Conservation (phyloP, 1,140 invertebrate species). For the Phthorimaea operculella region DNA sequence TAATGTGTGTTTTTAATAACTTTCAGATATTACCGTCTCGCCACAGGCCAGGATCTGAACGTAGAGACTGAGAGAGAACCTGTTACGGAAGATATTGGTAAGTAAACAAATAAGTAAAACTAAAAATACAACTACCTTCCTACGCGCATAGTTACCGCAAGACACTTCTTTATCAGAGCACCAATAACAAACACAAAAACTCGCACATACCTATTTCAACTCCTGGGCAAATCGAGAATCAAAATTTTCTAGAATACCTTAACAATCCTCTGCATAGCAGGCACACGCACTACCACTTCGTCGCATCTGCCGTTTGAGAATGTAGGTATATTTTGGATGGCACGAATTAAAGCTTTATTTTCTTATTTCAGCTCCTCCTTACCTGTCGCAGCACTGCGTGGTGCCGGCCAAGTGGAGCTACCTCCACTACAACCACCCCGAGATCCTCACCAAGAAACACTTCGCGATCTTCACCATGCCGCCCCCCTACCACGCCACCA, state of each 20-base stretch:
- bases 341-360: slow-evolving; percentile 11
- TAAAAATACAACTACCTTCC: too few relatives aligned
- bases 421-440: slow-evolving; percentile 63
- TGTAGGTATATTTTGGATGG: too few relatives aligned
- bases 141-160: background rate
- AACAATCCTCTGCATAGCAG: too few relatives aligned
- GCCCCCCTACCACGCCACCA: slow-evolving; percentile 70
- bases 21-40: slow-evolving; percentile 74
- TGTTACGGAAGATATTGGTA: slow-evolving; percentile 74
- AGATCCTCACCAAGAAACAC: slow-evolving; percentile 57
- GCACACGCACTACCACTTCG: too few relatives aligned
- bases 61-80: slow-evolving; percentile 72
- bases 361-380: slow-evolving; percentile 78
- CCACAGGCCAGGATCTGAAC: slow-evolving; percentile 71
- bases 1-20: background rate
- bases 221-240: too few relatives aligned
- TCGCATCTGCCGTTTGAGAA: too few relatives aligned
- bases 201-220: too few relatives aligned
- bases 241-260: too few relatives aligned
- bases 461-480: slow-evolving; percentile 70
- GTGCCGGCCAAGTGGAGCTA: slow-evolving; percentile 85
- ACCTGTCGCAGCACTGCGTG: slow-evolving; percentile 83
- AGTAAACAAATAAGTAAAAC: slow-evolving; percentile 7
- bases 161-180: too few relatives aligned
- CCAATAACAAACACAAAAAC: too few relatives aligned